A percentile compares a stretch with the other conserved stretches of the same genome.
Evolutionary conservation across 1,140 invertebrate species (phyloP).

Genomic region (Chionoecetes opilio): DNA sequence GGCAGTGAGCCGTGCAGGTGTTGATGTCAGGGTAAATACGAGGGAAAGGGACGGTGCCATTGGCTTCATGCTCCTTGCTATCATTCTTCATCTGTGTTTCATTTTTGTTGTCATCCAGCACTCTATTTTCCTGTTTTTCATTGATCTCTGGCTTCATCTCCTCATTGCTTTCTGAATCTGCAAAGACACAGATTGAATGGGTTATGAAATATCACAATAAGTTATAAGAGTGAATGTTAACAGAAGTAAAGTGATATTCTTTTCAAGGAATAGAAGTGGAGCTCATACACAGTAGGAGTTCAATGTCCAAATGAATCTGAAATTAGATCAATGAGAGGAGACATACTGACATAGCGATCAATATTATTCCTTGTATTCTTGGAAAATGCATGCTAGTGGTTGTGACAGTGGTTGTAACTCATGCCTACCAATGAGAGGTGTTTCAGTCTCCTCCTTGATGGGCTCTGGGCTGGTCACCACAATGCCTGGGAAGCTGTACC

Average conservation of each 20-base stretch:
- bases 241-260: too few species aligned
- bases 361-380: too few species aligned
- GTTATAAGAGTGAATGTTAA: too few species aligned
- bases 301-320: too few species aligned
- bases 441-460: constrained; percentile 75
- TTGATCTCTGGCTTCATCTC: neutral
- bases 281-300: too few species aligned
- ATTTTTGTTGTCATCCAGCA: constrained; percentile 77
- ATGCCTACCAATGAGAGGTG: constrained; percentile 62
- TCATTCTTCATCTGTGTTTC: constrained; percentile 64
- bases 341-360: too few species aligned
- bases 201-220: too few species aligned
- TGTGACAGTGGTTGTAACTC: neutral
- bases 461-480: constrained; percentile 68
- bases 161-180: constrained; percentile 44
- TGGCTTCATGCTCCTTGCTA: neutral
- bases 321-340: too few species aligned
- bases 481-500: constrained; percentile 75
- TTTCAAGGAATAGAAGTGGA: too few species aligned
- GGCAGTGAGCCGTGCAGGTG: neutral
- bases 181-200: neutral
- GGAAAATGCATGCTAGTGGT: neutral
- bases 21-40: neutral
- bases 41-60: constrained; percentile 29
- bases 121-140: neutral